Base-by-base conservation (phyloP, 2,888 invertebrate genomes). In the Pinctada fucata region DNA sequence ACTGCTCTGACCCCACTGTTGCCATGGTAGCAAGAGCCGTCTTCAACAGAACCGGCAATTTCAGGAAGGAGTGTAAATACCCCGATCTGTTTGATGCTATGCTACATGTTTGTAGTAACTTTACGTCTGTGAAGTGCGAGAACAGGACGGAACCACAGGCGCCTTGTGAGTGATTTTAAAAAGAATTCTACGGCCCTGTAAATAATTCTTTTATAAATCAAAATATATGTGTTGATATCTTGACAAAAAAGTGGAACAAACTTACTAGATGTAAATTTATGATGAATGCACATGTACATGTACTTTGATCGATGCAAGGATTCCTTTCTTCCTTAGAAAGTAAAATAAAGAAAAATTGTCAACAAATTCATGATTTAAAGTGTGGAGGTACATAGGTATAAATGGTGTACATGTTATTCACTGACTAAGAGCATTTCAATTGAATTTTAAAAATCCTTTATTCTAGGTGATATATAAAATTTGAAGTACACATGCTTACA, bases 11-110 rank as follows among this genome's bases (percentile, higher is more conserved):
- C 52, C 72, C 66, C 8, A 73, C 71, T 16, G 79, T 68, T 68
- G 48, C 68, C 47, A 68, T 68, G 68, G 68, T 68, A 8, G 3
- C 68, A 3, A 31, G 68, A 13, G 45, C 3, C 13, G 4, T 45
- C 47, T 8, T 31, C 8, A n/a, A 31, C 3, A 78, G 78, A 13
- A 66, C 79, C 63, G 80, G 83, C 8, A 83, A 82, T 45, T 79
- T 80, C 63, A 69, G 82, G 5, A 76, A 76, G 52, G 88, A 88
- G 73, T 88, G 88, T 75, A 80, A 80, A 8, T 88, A 88, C 69
- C 87, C 88, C 4, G 79, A 85, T 13, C 76, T 88, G 48, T 87
- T 86, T 71, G 85, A 87, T 50, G 49, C 79, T 3, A 67, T 65
- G 10, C 72, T 81, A 1, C 75, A 79, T 31, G 70, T 75, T 16